Percentiles rank a stretch among this genome's conserved stretches.
phyloP scores from a whole-genome alignment of 2,888 invertebrate species.

The Merodon equestris region DNA sequence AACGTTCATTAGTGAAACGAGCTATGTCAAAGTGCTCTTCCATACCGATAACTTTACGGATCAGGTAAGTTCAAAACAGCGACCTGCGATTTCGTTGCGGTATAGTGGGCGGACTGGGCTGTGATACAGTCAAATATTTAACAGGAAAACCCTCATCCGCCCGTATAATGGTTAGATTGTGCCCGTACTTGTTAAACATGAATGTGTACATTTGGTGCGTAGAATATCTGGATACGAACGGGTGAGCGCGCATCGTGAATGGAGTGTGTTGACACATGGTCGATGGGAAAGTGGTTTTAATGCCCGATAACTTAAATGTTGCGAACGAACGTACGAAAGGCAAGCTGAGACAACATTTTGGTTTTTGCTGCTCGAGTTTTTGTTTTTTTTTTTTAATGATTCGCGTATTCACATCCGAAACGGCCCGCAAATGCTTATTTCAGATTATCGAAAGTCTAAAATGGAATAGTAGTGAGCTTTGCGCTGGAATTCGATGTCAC shows the following conservation, averaged over 20 bases:
- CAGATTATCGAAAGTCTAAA: no score
- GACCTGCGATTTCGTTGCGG: not conserved
- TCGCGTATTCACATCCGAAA: no score
- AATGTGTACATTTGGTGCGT: conserved; percentile 1
- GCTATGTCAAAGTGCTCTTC: conserved; percentile 93
- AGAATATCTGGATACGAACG: no score
- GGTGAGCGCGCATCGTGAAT: not conserved
- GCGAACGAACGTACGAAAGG: no score
- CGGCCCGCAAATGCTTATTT: no score
- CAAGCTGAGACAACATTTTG: no score
- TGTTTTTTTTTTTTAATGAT: no score
- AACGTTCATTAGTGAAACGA: conserved; percentile 96
- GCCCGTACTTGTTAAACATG: conserved; percentile 31
- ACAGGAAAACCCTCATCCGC: conserved; percentile 26
- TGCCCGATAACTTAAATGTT: conserved; percentile 1
- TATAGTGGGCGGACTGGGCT: not conserved
- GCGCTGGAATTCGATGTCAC: no score
- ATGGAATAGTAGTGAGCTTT: no score
- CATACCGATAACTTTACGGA: conserved; percentile 96
- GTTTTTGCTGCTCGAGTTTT: no score
- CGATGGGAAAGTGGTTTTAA: conserved; percentile 1
- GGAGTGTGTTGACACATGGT: conserved; percentile 22
- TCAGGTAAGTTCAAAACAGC: conserved; percentile 80
- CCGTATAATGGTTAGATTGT: conserved; percentile 12
- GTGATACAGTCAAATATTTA: conserved; percentile 46